phyloP scores from a whole-genome alignment of 2,888 invertebrate genomes.

The Caenorhabditis sp. region DNA sequence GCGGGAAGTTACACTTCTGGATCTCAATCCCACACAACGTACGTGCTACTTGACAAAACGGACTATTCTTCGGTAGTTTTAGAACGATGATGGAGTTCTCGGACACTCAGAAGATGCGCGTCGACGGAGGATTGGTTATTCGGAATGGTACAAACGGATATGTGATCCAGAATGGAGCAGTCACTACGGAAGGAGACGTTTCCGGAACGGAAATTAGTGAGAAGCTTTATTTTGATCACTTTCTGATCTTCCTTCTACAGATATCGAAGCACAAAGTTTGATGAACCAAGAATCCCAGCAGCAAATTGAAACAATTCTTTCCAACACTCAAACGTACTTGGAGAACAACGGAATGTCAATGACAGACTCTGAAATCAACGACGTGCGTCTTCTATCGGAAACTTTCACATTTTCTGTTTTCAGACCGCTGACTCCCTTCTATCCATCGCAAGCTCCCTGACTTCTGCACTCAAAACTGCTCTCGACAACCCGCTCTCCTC shows the following conservation, averaged over 20 bases:
- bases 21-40: slow-evolving; percentile 30
- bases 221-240: background rate
- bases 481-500: slow-evolving; percentile 63
- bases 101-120: slow-evolving; percentile 51
- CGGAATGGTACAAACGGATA: slow-evolving; percentile 65
- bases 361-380: slow-evolving; percentile 58
- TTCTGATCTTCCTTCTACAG: slow-evolving; percentile 22
- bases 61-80: too few relatives aligned
- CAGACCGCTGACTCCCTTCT: slow-evolving; percentile 56
- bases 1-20: slow-evolving; percentile 49
- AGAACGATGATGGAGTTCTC: slow-evolving; percentile 55
- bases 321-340: slow-evolving; percentile 61
- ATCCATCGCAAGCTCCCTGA: slow-evolving; percentile 52
- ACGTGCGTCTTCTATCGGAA: slow-evolving; percentile 8
- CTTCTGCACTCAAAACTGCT: slow-evolving; percentile 43
- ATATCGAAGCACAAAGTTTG: slow-evolving; percentile 58
- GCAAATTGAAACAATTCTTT: slow-evolving; percentile 56
- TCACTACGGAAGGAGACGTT: slow-evolving; percentile 61
- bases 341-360: slow-evolving; percentile 60
- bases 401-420: slow-evolving; percentile 8
- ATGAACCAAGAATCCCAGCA: slow-evolving; percentile 65
- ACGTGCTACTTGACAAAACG: background rate
- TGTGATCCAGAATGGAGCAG: slow-evolving; percentile 61
- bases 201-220: slow-evolving; percentile 50
- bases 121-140: slow-evolving; percentile 59